These are phyloP conservation scores for Channa argus DNA, from an alignment of 2,113 vertebrate species.

Conservation along the genomic window DNA sequence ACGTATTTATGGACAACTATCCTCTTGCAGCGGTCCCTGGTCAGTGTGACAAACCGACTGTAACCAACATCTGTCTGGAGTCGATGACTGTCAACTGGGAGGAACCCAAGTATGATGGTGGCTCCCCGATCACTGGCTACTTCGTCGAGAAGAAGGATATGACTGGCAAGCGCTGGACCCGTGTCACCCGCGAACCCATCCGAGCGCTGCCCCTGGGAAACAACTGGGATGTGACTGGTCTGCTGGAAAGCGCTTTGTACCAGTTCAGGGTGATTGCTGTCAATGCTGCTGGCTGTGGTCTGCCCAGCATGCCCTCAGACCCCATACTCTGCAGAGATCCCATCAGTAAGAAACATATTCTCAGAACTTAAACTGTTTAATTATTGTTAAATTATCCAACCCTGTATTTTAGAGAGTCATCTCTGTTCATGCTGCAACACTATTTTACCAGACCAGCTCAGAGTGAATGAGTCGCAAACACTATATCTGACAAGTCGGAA, in stretches of 20 bases:
- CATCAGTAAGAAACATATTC: conserved; percentile 83
- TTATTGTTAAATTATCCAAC: too few species aligned
- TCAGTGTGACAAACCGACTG: conserved; percentile 95
- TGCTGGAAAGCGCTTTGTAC: conserved; percentile 92
- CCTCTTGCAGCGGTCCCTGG: conserved; percentile 90
- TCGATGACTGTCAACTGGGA: conserved; percentile 98
- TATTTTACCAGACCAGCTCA: too few species aligned
- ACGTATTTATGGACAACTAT: not conserved
- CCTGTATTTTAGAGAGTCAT: too few species aligned
- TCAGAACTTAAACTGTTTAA: too few species aligned
- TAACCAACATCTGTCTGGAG: conserved; percentile 91
- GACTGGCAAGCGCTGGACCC: conserved; percentile 93
- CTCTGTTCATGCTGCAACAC: too few species aligned
- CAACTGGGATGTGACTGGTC: conserved; percentile 90
- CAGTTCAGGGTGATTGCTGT: conserved; percentile 94
- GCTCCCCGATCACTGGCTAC: conserved; percentile 94
- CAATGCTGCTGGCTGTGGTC: conserved; percentile 94
- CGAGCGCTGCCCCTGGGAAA: conserved; percentile 92
- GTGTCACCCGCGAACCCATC: conserved; percentile 92
- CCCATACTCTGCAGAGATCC: conserved; percentile 92
- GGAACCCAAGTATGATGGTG: conserved; percentile 96
- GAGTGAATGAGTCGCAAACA: too few species aligned
- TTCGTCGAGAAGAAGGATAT: conserved; percentile 96
- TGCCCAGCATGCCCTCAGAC: conserved; percentile 94
- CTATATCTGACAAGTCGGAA: too few species aligned